A percentile compares a stretch with the other conserved stretches of the same genome.
Conservation (phyloP, 1,140 invertebrate species). For the Cydia splendana region DNA sequence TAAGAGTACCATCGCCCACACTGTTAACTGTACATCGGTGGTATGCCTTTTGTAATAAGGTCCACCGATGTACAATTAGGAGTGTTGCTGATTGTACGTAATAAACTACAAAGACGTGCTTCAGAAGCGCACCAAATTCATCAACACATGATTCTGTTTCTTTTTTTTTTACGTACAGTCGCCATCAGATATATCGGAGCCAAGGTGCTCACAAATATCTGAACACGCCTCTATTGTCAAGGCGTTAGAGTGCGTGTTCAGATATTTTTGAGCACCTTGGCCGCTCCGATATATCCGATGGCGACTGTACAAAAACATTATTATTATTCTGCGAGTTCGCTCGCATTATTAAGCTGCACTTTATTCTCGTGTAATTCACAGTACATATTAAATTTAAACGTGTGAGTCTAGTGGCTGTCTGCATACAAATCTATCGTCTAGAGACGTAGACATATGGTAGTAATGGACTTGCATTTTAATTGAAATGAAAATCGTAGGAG, state of each 20-base stretch:
- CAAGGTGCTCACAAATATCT: no score
- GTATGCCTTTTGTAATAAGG: no score
- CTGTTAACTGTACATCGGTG: no score
- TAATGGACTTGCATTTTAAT: background rate
- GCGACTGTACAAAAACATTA: background rate
- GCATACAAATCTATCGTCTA: slow-evolving; percentile 31
- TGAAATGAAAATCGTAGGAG: background rate
- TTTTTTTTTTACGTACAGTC: no score
- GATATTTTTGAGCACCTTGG: no score
- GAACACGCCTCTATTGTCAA: no score
- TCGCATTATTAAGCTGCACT: slow-evolving; percentile 25
- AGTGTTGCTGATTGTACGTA: no score
- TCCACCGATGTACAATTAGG: no score
- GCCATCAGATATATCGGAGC: no score
- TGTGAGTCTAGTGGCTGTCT: slow-evolving; percentile 18
- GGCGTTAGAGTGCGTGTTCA: no score
- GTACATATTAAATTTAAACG: slow-evolving; percentile 27
- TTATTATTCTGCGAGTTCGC: slow-evolving; percentile 18
- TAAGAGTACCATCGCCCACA: no score
- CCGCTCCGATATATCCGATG: no score
- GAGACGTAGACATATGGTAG: background rate
- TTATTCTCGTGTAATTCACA: slow-evolving; percentile 15
- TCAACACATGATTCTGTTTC: slow-evolving; percentile 14
- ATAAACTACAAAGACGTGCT: slow-evolving; percentile 3
- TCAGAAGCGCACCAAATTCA: background rate